phyloP scores from a whole-genome alignment of 2,113 vertebrate species.

The Budorcas taxicolor region DNA sequence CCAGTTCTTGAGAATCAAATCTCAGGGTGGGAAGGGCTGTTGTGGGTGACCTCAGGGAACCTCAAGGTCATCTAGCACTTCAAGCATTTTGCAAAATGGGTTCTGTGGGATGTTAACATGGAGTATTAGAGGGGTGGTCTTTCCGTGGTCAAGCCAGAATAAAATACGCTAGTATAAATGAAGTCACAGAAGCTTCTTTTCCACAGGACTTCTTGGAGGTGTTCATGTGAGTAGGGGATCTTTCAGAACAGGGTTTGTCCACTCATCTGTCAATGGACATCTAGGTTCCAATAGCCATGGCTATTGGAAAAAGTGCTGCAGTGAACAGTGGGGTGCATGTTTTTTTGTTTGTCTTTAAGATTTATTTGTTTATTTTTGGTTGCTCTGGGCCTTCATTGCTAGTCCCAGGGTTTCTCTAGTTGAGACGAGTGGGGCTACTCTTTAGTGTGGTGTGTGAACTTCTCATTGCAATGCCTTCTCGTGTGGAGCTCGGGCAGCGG shows the following conservation, averaged over 20 bases:
- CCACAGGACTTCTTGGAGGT: not conserved
- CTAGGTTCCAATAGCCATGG: not conserved
- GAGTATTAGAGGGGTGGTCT: not conserved
- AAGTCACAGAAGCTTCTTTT: not conserved
- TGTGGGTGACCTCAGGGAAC: not conserved
- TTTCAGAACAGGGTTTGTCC: not conserved
- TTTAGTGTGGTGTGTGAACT: not conserved
- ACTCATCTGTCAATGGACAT: not conserved
- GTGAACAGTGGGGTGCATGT: not conserved
- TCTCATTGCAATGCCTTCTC: not conserved
- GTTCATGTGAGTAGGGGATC: fast-evolving
- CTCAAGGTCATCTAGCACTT: not conserved
- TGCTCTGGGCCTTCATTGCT: not conserved
- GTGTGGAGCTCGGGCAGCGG: not conserved
- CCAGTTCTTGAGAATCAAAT: not conserved
- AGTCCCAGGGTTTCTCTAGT: not conserved
- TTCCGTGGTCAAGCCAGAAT: not conserved
- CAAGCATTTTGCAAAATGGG: not conserved
- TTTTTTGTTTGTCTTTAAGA: not conserved
- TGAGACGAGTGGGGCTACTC: not conserved
- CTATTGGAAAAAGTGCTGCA: not conserved
- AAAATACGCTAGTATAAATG: not conserved
- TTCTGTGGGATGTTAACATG: not conserved
- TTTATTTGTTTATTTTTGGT: not conserved
- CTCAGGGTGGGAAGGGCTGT: not conserved